Base-by-base conservation (phyloP, 2,888 invertebrate genomes). In the Ormyrus rosae region DNA sequence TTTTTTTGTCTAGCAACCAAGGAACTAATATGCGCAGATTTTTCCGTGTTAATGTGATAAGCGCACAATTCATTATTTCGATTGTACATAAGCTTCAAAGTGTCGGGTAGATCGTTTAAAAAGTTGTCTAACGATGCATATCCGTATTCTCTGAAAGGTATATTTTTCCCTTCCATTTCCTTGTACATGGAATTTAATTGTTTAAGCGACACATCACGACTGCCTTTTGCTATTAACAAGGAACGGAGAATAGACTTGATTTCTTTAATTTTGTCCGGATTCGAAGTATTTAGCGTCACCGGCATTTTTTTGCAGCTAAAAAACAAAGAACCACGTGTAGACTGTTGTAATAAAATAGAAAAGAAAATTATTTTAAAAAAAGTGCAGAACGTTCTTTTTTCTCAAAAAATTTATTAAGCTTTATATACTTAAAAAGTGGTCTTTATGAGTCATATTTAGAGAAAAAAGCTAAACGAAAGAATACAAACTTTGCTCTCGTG, bases 111-210 rank as follows among this genome's bases (percentile, higher is more conserved):
- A 68, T 83, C 85, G 1, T 74, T 55, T 0, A 90, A 48, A 61
- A 86, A 87, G 6, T 84, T 84, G 0, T 82, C 3, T 0, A 88
- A 46, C 11, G 79, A 80, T 0, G 58, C 0, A 71, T 72, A 83
- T 6, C 86, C 86, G 0, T 86, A 84, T 0, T 82, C 61, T 19
- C 75, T 82, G 64, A 81, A 88, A 0, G 89, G 89, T 77, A 90
- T 87, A 6, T 71, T 10, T 11, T 73, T 76, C 0, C 84, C 85
- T 9, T 85, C 86, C 6, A 60, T 10, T 0, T 85, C 83, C n/a
- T 48, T 63, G 53, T 86, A 89, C n/a, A 86, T 83, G 1, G 34
- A 6, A 10, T 85, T 84, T 8, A 87, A 60, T 9, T 64, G 48
- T 0, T 11, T n/a, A 0, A 86, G 6, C 0, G 83, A 79, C 2